These are phyloP conservation scores for Microctenopoma lineatum DNA, from an alignment of 2,797 vertebrate genomes.

Conservation along the genomic window DNA sequence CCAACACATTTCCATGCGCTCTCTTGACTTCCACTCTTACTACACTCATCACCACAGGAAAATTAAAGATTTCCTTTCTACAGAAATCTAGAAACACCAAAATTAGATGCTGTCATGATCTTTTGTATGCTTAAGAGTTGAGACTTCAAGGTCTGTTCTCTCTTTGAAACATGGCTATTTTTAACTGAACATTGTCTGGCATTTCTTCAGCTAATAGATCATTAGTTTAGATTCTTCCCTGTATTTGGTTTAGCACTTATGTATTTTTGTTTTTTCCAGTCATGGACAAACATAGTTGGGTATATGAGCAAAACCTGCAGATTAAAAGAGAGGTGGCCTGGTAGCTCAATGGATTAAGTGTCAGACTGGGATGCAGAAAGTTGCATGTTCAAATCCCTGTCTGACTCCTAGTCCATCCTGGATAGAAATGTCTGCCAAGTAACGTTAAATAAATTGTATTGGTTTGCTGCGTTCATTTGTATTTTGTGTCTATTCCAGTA, in stretches of 20 bases:
- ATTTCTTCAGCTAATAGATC: constrained; percentile 49
- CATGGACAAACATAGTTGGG: neutral
- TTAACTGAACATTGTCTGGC: constrained; percentile 42
- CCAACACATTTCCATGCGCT: constrained; percentile 49
- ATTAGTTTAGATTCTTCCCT: constrained; percentile 35
- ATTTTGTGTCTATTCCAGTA: too few relatives aligned
- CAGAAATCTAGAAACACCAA: constrained; percentile 52
- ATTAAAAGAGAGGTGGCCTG: too few relatives aligned
- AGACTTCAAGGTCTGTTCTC: constrained; percentile 58
- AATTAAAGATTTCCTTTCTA: constrained; percentile 48
- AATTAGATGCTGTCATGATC: constrained; percentile 70
- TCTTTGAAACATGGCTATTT: constrained; percentile 67
- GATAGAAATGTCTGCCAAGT: too few relatives aligned
- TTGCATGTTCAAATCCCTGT: too few relatives aligned
- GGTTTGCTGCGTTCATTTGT: neutral
- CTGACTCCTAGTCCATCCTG: too few relatives aligned
- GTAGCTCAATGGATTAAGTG: too few relatives aligned
- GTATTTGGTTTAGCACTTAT: constrained; percentile 13
- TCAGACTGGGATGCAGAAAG: too few relatives aligned
- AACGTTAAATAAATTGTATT: neutral
- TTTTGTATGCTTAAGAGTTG: constrained; percentile 35
- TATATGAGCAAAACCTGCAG: neutral
- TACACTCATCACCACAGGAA: constrained; percentile 43
- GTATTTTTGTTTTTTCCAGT: constrained; percentile 2
- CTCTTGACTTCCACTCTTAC: constrained; percentile 40